Conservation (phyloP, 2,888 invertebrate genomes). For the Petrophora chlorosata region DNA sequence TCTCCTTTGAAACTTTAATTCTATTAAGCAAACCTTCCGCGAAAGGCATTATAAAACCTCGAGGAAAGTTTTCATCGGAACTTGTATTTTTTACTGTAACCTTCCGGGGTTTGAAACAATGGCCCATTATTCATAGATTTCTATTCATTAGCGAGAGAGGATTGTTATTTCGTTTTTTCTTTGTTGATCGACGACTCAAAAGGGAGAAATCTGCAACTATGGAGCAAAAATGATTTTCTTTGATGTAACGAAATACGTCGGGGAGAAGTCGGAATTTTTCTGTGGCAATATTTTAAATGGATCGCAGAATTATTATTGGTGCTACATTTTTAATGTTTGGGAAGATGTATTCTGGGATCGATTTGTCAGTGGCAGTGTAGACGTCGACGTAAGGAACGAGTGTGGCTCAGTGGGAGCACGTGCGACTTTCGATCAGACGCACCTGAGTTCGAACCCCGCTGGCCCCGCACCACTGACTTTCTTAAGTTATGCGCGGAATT, state of each 20-base stretch:
- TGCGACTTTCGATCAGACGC: too few relatives aligned
- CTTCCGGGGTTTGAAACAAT: constrained; percentile 45
- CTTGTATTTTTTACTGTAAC: constrained; percentile 32
- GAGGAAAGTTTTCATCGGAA: constrained; percentile 19
- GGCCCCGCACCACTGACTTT: too few relatives aligned
- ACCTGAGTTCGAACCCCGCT: too few relatives aligned
- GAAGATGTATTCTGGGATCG: background rate
- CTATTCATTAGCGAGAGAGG: constrained; percentile 51
- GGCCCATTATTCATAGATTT: constrained; percentile 51
- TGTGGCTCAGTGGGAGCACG: background rate
- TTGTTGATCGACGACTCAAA: constrained; percentile 34
- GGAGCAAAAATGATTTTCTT: constrained; percentile 21
- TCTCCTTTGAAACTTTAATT: constrained; percentile 11
- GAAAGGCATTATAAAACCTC: constrained; percentile 26
- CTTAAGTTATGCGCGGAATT: too few relatives aligned
- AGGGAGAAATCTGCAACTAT: constrained; percentile 20
- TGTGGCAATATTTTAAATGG: constrained; percentile 11
- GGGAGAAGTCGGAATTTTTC: constrained; percentile 15
- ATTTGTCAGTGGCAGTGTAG: background rate
- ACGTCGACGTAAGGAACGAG: background rate
- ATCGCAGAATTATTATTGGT: constrained; percentile 1
- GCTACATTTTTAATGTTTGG: background rate
- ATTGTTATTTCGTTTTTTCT: constrained; percentile 41
- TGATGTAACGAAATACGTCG: constrained; percentile 21
- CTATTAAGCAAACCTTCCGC: constrained; percentile 20